Conservation (phyloP, 1,140 invertebrate genomes). For the Pararge aegeria region DNA sequence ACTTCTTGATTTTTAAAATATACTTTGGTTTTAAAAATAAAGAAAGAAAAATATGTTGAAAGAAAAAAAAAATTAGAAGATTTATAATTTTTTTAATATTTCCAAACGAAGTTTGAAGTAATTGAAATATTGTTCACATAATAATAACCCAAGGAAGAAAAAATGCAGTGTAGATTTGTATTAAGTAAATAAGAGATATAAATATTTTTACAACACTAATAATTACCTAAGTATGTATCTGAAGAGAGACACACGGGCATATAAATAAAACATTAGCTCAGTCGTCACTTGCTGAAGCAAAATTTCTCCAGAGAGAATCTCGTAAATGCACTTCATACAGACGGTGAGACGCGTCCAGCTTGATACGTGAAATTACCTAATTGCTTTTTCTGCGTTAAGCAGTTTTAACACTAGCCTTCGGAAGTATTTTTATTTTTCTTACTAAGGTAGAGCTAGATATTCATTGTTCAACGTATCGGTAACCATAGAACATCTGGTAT, state of each 20-base stretch:
- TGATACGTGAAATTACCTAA: conserved; percentile 9
- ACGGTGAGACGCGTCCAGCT: conserved; percentile 30
- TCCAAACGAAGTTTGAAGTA: too few relatives aligned
- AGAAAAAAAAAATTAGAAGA: too few relatives aligned
- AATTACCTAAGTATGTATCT: background rate
- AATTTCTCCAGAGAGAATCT: conserved; percentile 66
- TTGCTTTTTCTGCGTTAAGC: background rate
- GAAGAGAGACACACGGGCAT: conserved; percentile 30
- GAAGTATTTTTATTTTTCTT: background rate
- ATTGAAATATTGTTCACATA: too few relatives aligned
- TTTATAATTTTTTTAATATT: too few relatives aligned
- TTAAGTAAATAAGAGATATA: too few relatives aligned
- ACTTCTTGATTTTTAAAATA: too few relatives aligned
- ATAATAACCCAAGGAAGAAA: too few relatives aligned
- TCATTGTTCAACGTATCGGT: background rate
- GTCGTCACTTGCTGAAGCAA: conserved; percentile 32
- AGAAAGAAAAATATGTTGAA: too few relatives aligned
- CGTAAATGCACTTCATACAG: conserved; percentile 28
- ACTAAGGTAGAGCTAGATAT: background rate
- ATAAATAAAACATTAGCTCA: conserved; percentile 58
- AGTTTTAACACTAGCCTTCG: background rate
- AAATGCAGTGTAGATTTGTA: too few relatives aligned
- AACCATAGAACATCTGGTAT: background rate
- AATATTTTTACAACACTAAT: too few relatives aligned
- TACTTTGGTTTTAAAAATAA: too few relatives aligned